Evolutionary conservation across 2,888 invertebrate species (phyloP).

Genomic region (Hetaerina titia): DNA sequence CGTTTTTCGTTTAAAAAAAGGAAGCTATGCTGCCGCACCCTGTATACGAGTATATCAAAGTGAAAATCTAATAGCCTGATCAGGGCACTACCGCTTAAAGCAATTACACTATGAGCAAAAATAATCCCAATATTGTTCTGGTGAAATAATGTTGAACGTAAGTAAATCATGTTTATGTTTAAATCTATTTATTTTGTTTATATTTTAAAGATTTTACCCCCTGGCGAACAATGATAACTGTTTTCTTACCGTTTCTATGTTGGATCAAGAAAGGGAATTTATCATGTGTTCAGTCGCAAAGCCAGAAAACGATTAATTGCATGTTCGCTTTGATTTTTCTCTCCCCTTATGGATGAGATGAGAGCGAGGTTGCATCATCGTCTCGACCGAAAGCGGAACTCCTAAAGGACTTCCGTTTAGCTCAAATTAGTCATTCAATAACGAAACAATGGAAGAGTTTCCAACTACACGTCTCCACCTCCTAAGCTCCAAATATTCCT

Average conservation of each 20-base stretch:
- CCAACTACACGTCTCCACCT: neutral
- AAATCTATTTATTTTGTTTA: neutral
- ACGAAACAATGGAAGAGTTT: conserved; percentile 12
- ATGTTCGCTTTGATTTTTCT: neutral
- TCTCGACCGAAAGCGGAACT: neutral
- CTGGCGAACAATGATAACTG: neutral
- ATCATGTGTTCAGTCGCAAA: neutral
- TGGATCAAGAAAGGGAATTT: neutral
- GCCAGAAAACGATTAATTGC: neutral
- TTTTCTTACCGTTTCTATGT: neutral
- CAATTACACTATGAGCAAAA: too few relatives aligned
- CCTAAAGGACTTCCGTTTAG: conserved; percentile 10
- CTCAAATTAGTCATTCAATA: neutral
- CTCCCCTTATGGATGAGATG: neutral
- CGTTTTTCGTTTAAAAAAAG: too few relatives aligned
- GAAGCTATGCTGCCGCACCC: too few relatives aligned
- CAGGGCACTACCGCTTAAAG: too few relatives aligned
- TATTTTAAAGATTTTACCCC: neutral
- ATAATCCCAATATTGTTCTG: too few relatives aligned
- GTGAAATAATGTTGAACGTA: too few relatives aligned
- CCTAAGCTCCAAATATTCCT: neutral
- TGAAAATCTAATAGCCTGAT: too few relatives aligned
- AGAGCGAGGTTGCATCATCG: neutral
- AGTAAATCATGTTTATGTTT: too few relatives aligned
- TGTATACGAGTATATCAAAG: too few relatives aligned